phyloP scores from a whole-genome alignment of 2,888 invertebrate species.

The Amphipoea lucens region DNA sequence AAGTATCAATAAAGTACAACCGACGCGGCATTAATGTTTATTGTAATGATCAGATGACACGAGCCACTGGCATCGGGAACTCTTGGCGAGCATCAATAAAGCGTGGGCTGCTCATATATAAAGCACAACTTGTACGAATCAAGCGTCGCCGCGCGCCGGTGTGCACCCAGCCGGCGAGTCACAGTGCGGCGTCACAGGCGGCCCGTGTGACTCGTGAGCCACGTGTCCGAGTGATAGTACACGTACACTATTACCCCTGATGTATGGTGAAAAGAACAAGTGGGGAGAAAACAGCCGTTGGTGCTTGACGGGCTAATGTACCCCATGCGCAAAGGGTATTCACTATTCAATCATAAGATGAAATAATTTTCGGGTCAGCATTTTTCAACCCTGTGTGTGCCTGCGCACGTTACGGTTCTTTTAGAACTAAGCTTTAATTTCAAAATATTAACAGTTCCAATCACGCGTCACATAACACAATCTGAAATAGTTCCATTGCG shows the following conservation, averaged over 20 bases:
- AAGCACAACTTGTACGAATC: background rate
- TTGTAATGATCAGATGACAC: background rate
- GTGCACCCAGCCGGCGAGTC: background rate
- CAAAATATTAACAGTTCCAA: background rate
- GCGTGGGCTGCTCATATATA: background rate
- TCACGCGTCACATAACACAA: background rate
- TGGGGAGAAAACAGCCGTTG: background rate
- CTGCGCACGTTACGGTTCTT: background rate
- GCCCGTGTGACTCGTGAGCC: background rate
- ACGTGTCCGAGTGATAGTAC: background rate
- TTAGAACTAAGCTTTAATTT: no score
- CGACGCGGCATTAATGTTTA: background rate
- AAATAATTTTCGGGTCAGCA: background rate
- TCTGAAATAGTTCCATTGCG: background rate
- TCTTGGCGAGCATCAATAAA: background rate
- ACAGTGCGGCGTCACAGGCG: background rate
- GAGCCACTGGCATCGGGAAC: background rate
- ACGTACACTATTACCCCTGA: background rate
- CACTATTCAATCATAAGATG: background rate
- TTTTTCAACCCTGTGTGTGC: background rate
- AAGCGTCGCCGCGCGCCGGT: background rate
- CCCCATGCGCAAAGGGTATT: background rate
- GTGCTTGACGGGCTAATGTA: background rate
- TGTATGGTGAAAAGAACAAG: background rate
- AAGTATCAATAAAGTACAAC: background rate